A percentile compares a stretch with the other conserved stretches of the same genome.
phyloP scores from a whole-genome alignment of 2,888 invertebrate species.

The Rhynchonema sp. region DNA sequence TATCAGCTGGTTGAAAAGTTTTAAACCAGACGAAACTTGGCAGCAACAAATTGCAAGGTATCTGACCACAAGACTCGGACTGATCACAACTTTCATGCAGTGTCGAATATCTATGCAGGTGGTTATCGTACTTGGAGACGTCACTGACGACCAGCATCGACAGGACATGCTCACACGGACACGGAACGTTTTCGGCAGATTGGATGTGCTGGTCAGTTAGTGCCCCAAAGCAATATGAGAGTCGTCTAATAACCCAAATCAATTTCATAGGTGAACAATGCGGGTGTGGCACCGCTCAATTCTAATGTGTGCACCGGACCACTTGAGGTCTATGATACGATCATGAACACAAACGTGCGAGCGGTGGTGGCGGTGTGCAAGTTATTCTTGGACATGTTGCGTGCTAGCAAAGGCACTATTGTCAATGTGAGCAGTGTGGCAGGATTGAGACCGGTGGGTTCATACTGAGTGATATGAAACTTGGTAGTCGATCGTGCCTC shows the following conservation, averaged over 20 bases:
- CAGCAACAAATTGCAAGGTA: too few relatives aligned
- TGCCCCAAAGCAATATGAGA: too few relatives aligned
- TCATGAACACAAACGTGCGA: not conserved
- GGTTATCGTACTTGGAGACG: slow-evolving; percentile 29
- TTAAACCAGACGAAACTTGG: too few relatives aligned
- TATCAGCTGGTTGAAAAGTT: too few relatives aligned
- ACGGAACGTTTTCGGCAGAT: slow-evolving; percentile 17
- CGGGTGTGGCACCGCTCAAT: too few relatives aligned
- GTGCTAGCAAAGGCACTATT: slow-evolving; percentile 46
- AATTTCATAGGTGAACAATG: slow-evolving; percentile 53
- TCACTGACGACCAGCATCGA: slow-evolving; percentile 17
- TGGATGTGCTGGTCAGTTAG: slow-evolving; percentile 17
- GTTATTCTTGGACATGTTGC: slow-evolving; percentile 19
- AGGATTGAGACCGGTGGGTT: slow-evolving; percentile 49
- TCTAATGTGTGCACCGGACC: too few relatives aligned
- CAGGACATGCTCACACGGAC: slow-evolving; percentile 14
- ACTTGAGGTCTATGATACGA: not conserved
- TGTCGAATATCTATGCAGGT: slow-evolving; percentile 17
- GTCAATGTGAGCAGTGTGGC: slow-evolving; percentile 89
- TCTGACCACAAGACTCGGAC: too few relatives aligned
- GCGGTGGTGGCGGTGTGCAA: slow-evolving; percentile 18
- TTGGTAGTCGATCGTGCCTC: too few relatives aligned
- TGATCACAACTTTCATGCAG: too few relatives aligned
- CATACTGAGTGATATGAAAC: too few relatives aligned
- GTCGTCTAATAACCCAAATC: too few relatives aligned